A percentile compares a stretch with the other conserved stretches of the same genome.
Conservation (phyloP, 2,113 vertebrate species). For the Hydrochoerus hydrochaeris region DNA sequence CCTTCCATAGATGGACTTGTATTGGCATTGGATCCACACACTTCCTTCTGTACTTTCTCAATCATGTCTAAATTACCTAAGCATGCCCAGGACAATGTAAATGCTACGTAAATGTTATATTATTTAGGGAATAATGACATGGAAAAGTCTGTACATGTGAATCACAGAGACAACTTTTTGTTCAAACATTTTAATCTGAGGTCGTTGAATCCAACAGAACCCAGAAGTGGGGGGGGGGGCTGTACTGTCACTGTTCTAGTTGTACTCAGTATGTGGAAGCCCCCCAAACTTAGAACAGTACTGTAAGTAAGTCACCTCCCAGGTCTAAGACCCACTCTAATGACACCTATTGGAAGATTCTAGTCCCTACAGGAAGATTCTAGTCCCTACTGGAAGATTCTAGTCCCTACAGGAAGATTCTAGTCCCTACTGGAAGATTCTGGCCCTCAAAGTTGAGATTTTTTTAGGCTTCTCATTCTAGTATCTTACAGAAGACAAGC, state of each 20-base stretch:
- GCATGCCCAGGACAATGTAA: too few species aligned
- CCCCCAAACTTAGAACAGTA: background rate
- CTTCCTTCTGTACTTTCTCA: background rate
- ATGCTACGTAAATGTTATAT: background rate
- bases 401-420: background rate
- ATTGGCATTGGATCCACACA: background rate
- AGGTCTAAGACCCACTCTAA: background rate
- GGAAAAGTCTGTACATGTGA: background rate
- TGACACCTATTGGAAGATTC: background rate
- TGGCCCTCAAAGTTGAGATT: background rate
- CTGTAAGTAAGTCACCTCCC: background rate
- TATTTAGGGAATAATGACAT: background rate
- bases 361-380: background rate
- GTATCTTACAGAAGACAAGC: background rate
- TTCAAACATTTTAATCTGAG: background rate
- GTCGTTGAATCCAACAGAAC: background rate
- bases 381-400: background rate
- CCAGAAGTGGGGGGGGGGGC: rapidly evolving
- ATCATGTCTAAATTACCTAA: background rate
- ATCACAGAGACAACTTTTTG: background rate
- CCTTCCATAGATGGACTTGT: background rate
- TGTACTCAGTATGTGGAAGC: background rate
- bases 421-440: background rate
- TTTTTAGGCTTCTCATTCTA: background rate
- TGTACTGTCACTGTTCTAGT: background rate